These are phyloP conservation scores for Ormyrus rosae DNA, from an alignment of 2,888 invertebrate genomes.

Conservation along the genomic window DNA sequence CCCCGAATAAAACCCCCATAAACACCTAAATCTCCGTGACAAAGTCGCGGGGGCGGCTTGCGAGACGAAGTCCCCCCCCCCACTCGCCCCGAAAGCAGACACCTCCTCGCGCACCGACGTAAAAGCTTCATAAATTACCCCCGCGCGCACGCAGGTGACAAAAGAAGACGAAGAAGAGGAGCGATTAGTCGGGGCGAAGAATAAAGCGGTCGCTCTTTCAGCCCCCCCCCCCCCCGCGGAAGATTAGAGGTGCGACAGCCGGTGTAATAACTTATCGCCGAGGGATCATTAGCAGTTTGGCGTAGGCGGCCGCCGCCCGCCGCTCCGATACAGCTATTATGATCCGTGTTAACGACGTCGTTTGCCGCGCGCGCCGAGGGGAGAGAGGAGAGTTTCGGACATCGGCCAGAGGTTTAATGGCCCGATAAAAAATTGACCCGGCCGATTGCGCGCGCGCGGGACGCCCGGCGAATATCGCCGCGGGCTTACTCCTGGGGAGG, in stretches of 20 bases:
- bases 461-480: background rate
- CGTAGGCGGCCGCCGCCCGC: background rate
- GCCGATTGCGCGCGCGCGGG: background rate
- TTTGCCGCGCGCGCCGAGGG: background rate
- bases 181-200: conserved; percentile 4
- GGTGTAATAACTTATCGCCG: conserved; percentile 22
- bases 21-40: too few relatives aligned
- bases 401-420: conserved; percentile 13
- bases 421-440: conserved; percentile 16
- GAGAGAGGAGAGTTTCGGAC: conserved; percentile 5
- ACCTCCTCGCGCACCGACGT: background rate
- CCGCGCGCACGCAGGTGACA: background rate
- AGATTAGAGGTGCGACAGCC: conserved; percentile 16
- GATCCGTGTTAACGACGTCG: conserved; percentile 45
- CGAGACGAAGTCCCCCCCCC: too few relatives aligned
- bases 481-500: too few relatives aligned
- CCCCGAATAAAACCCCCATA: too few relatives aligned
- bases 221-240: background rate
- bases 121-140: conserved; percentile 35
- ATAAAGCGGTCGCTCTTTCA: conserved; percentile 4
- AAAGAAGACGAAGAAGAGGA: conserved; percentile 1
- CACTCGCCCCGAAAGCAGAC: too few relatives aligned
- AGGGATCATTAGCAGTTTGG: conserved; percentile 40
- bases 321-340: conserved; percentile 24
- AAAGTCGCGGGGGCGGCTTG: too few relatives aligned